Base-by-base conservation (phyloP, 2,113 vertebrate species). In the Hippocampus guttulatus region DNA sequence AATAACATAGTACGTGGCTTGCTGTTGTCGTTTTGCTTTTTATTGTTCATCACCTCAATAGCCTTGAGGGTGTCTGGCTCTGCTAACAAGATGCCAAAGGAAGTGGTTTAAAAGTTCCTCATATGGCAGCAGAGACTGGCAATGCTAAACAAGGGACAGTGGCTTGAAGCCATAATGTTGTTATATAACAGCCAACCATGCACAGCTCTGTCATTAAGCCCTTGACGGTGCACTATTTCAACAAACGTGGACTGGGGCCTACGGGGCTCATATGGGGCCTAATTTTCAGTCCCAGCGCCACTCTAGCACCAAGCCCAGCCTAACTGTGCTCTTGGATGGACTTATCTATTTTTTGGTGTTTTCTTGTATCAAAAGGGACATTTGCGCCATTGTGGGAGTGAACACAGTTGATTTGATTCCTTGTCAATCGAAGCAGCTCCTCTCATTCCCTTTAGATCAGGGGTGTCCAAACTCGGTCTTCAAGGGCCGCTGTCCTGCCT, bases 21-120 rank as follows among this genome's bases (percentile, higher is more conserved):
- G 80, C 86, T 90, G 88, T 88, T 84, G 74, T 79, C 79, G 71
- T 66, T 77, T 70, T 66, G 12, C 81, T 72, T 33, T 61, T 33
- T 61, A 33, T 38, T 88, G 83, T 90, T 86, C 89, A 85, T 83
- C 69, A 80, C 79, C 72, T 72, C 27, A 1, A 38, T 73, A 76
- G 68, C 54, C 82, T 55, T 64, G 80, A 75, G 85, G 76, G 81
- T 78, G 88, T 86, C 88, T 89, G 84, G 81, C 80, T 74, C 74
- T 15, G 69, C 74, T 79, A 83, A 83, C 84, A 40, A 85, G 75
- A 75, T 76, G 76, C 85, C 82, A 77, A 84, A 88, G 87, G 90
- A 89, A 88, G 88, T 73, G 82, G 85, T 86, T 30, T 85, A 82
- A 73, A 82, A 73, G 79, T 76, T 81, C 58, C 64, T 40, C 67